Conservation (phyloP, 2,888 invertebrate species). For the Zaprionus bogoriensis region DNA sequence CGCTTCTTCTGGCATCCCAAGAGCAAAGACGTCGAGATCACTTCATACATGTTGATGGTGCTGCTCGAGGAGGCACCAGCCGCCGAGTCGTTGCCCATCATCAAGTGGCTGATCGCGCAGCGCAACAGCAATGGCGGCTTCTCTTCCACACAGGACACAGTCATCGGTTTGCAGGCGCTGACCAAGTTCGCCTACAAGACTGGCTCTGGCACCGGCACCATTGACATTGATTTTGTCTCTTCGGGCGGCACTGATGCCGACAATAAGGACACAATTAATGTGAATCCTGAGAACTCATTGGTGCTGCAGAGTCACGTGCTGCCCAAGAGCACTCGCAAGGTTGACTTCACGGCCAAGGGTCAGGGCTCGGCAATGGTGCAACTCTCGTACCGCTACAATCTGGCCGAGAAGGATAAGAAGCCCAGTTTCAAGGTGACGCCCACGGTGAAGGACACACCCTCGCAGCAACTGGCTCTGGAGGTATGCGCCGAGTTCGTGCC, state of each 20-base stretch:
- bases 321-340: constrained; percentile 84
- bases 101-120: constrained; percentile 89
- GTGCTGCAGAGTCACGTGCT: constrained; percentile 90
- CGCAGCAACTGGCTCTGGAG: constrained; percentile 90
- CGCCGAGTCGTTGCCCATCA: constrained; percentile 84
- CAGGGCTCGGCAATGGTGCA: constrained; percentile 91
- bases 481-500: constrained; percentile 89
- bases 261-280: constrained; percentile 75
- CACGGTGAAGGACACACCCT: constrained; percentile 91
- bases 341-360: constrained; percentile 91
- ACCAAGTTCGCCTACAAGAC: constrained; percentile 87
- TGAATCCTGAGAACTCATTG: constrained; percentile 90
- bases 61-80: constrained; percentile 82
- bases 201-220: constrained; percentile 78
- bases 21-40: constrained; percentile 90
- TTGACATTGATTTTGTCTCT: constrained; percentile 70
- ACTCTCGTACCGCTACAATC: constrained; percentile 91
- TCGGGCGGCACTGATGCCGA: constrained; percentile 41
- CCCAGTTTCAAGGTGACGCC: constrained; percentile 94
- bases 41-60: constrained; percentile 93
- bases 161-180: constrained; percentile 88
- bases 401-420: constrained; percentile 94
- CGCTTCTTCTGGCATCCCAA: constrained; percentile 84
- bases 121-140: constrained; percentile 88
- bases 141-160: constrained; percentile 90